Evolutionary conservation across 2,113 vertebrate species (phyloP), one percentile per base, ranked within the genome.

Genomic region (Elanoides forficatus): DNA sequence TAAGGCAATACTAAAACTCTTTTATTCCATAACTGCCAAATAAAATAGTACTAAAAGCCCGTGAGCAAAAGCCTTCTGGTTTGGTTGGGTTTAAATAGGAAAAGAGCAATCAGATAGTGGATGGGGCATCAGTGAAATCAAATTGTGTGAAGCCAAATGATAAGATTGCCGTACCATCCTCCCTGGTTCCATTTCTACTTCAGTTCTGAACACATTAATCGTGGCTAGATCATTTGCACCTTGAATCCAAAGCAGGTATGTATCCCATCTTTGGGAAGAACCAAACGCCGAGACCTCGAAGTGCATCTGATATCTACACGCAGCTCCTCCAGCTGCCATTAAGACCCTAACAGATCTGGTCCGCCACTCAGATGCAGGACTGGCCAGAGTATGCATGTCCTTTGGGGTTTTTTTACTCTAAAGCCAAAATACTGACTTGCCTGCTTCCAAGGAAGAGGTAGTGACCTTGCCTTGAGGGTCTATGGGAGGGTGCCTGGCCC

Each of bases 21-120:
- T 94, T 94, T 95, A 97, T 97, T 93, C 92, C 75, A 95, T 93
- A 95, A 97, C 75, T 95, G 92, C 94, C 96, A 97, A 97, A 95
- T 90, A 96, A 96, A 97, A 95, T 95, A 88, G 88, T 93, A 96
- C 92, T 94, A 96, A 81, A 94, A 97, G 81, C 88, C 81, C 74
- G 72, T 92, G 82, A 97, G 95, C 78, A 97, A 97, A 96, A 97
- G 87, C 90, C 75, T 96, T 63, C 72, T 86, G 79, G 74, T 94
- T 96, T 90, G 85, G 60, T 91, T 88, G 75, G 32, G 74, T 90
- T 96, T 96, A 89, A 94, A 90, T 68, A 92, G 79, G 50, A 93
- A 92, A 93, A 86, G 79, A 93, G 55, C 91, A 83, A 88, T 93
- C 85, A 94, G 47, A 85, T 50, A 83, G 93, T 60, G 82, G 90